Evolutionary conservation across 2,797 vertebrate genomes (phyloP).

Genomic region (Syngnathus rostellatus): DNA sequence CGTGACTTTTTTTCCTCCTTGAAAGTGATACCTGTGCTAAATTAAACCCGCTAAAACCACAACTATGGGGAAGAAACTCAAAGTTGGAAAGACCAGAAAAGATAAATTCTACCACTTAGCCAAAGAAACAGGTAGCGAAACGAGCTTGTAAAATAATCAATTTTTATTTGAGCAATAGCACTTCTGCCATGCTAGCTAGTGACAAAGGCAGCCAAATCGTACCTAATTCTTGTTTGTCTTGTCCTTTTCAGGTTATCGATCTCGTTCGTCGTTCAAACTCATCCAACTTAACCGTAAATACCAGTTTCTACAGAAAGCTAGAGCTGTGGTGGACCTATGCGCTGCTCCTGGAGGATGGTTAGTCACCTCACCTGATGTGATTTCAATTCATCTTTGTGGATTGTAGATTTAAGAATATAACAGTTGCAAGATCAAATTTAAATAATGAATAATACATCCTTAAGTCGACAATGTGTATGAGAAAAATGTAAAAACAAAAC

Average conservation of each 20-base stretch:
- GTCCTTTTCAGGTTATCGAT: slow-evolving; percentile 79
- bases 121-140: slow-evolving; percentile 82
- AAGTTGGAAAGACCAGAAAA: slow-evolving; percentile 85
- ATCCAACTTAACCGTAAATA: slow-evolving; percentile 95
- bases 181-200: slow-evolving; percentile 5
- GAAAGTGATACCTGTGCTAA: background rate
- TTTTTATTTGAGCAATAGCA: slow-evolving; percentile 15
- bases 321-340: slow-evolving; percentile 86
- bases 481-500: too few species aligned
- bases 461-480: background rate
- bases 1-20: background rate
- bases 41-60: background rate
- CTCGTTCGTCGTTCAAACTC: slow-evolving; percentile 95
- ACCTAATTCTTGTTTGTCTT: background rate
- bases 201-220: background rate
- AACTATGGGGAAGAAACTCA: slow-evolving; percentile 93
- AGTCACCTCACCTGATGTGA: slow-evolving; percentile 32
- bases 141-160: background rate
- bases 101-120: slow-evolving; percentile 97
- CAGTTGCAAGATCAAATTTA: background rate
- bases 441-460: background rate
- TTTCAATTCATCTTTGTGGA: background rate
- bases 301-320: slow-evolving; percentile 87
- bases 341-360: slow-evolving; percentile 94
- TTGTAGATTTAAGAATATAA: background rate